Evolutionary conservation across 2,888 invertebrate species (phyloP).

Genomic region (Hemaris fuciformis): DNA sequence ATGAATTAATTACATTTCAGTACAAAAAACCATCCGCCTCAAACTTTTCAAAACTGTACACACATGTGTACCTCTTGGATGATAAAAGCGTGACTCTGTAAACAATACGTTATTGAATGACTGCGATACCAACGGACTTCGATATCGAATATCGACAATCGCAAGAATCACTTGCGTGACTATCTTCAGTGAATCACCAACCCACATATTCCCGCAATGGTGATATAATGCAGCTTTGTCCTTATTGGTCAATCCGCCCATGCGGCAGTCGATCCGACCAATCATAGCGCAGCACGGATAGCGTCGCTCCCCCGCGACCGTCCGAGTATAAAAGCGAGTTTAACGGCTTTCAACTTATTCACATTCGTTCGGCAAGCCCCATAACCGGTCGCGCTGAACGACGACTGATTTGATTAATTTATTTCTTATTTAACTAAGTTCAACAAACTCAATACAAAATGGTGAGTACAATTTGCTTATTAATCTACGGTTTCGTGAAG

Average conservation of each 20-base stretch:
- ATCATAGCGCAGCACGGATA: constrained; percentile 59
- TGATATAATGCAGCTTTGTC: constrained; percentile 68
- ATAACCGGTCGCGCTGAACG: constrained; percentile 84
- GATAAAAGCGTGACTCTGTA: too few species aligned
- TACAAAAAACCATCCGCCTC: too few species aligned
- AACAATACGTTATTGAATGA: too few species aligned
- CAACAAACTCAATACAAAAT: constrained; percentile 76
- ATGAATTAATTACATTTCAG: too few species aligned
- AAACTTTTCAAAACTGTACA: too few species aligned
- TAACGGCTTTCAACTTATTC: constrained; percentile 69
- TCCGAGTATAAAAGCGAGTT: constrained; percentile 80
- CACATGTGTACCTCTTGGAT: too few species aligned
- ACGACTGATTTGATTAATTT: constrained; percentile 78
- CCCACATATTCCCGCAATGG: constrained; percentile 79
- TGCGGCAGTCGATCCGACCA: constrained; percentile 72
- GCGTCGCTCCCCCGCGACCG: constrained; percentile 78
- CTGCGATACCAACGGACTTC: constrained; percentile 16
- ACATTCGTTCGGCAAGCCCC: constrained; percentile 86
- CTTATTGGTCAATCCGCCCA: constrained; percentile 72
- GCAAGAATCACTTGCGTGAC: constrained; percentile 35
- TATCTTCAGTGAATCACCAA: constrained; percentile 55
- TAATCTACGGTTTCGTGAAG: constrained; percentile 18
- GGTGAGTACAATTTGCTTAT: constrained; percentile 57
- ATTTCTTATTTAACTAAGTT: constrained; percentile 71
- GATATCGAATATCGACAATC: constrained; percentile 18